Percentiles rank a stretch among this genome's conserved stretches.
Conservation (phyloP, 2,888 invertebrate species). For the Ceratothoa steindachneri region DNA sequence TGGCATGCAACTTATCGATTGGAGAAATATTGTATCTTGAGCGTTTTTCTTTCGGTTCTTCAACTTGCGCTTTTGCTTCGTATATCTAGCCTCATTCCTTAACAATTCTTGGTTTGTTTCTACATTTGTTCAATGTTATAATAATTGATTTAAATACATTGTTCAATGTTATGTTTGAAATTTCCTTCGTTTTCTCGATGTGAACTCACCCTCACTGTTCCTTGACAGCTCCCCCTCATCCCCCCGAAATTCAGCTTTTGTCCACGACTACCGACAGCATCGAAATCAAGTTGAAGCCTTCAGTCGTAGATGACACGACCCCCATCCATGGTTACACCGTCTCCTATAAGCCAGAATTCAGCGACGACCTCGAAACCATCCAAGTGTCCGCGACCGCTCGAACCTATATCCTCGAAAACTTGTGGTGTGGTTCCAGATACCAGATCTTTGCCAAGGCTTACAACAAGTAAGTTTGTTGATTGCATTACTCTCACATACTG, state of each 20-base stretch:
- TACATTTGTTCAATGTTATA: too few species aligned
- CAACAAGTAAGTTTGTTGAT: constrained; percentile 72
- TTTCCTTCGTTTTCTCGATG: too few species aligned
- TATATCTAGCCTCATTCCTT: too few species aligned
- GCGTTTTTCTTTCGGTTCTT: too few species aligned
- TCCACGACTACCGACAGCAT: constrained; percentile 72
- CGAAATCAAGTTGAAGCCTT: constrained; percentile 68
- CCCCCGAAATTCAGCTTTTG: constrained; percentile 68
- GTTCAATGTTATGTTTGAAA: too few species aligned
- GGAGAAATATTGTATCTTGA: too few species aligned
- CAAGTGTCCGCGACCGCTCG: constrained; percentile 52
- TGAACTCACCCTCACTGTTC: too few species aligned
- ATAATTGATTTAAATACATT: too few species aligned
- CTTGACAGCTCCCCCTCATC: constrained; percentile 66
- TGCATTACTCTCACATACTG: background rate
- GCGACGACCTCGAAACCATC: constrained; percentile 87
- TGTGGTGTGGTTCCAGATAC: constrained; percentile 88
- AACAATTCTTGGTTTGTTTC: too few species aligned
- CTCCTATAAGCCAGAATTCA: constrained; percentile 89
- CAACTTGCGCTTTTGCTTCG: too few species aligned
- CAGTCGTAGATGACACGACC: constrained; percentile 69
- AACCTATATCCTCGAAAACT: constrained; percentile 67
- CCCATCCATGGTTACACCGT: constrained; percentile 89
- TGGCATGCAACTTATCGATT: too few species aligned
- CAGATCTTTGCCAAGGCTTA: constrained; percentile 89